Conservation (phyloP, 2,888 invertebrate genomes). For the Lobophora halterata region DNA sequence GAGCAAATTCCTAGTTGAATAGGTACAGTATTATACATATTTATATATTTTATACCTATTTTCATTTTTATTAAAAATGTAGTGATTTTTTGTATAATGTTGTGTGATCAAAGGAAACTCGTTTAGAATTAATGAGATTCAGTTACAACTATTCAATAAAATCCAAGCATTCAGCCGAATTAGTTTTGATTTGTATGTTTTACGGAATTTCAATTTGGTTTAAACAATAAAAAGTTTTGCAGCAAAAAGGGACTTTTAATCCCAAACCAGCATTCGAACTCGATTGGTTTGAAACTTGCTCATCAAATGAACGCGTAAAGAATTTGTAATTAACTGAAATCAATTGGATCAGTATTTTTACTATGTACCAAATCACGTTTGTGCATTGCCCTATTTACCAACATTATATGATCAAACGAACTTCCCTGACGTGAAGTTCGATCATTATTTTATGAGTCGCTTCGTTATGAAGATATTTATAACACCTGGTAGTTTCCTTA, state of each 20-base stretch:
- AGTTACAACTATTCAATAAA: slow-evolving; percentile 12
- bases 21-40: no score
- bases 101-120: background rate
- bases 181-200: slow-evolving; percentile 14
- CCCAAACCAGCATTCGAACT: slow-evolving; percentile 36
- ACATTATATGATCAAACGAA: no score
- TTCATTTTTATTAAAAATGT: no score
- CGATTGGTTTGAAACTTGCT: slow-evolving; percentile 54
- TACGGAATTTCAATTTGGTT: slow-evolving; percentile 20
- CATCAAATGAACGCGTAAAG: slow-evolving; percentile 49
- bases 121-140: no score
- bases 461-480: no score
- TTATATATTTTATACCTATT: no score
- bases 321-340: slow-evolving; percentile 52
- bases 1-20: no score
- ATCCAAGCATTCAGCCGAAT: slow-evolving; percentile 8
- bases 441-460: no score
- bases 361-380: slow-evolving; percentile 1
- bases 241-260: slow-evolving; percentile 16
- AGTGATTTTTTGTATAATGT: background rate
- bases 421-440: no score
- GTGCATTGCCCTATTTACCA: no score
- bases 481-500: no score
- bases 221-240: slow-evolving; percentile 22
- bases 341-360: slow-evolving; percentile 22